These are phyloP conservation scores for Montipora capricornis DNA, from an alignment of 64 coral and sea anemone species.

Conservation along the genomic window DNA sequence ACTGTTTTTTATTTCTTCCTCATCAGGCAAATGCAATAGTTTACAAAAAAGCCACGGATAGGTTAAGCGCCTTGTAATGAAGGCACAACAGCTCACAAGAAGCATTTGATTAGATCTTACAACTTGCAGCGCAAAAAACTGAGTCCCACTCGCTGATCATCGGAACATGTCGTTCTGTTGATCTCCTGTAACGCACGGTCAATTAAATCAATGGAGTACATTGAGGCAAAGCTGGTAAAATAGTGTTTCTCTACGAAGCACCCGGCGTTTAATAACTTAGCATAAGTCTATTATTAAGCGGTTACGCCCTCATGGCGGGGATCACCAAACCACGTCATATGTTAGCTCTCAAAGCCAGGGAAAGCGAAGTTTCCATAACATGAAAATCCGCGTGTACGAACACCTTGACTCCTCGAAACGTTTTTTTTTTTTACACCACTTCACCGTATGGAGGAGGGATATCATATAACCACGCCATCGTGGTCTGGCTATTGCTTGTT, in stretches of 20 bases:
- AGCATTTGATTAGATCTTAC: background rate
- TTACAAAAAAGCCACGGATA: background rate
- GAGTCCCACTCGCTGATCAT: background rate
- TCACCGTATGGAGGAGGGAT: constrained; percentile 26
- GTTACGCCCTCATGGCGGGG: background rate
- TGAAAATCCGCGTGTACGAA: background rate
- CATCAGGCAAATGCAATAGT: background rate
- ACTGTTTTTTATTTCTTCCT: background rate
- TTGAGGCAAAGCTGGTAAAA: background rate
- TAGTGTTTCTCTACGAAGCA: background rate
- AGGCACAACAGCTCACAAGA: background rate
- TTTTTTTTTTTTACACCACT: background rate
- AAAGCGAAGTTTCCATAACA: background rate
- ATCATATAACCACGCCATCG: background rate
- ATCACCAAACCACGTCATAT: background rate
- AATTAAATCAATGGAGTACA: background rate
- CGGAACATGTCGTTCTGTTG: background rate
- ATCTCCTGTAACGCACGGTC: background rate
- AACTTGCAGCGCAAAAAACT: background rate
- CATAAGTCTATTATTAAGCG: background rate
- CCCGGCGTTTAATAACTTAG: background rate
- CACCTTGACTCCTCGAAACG: background rate
- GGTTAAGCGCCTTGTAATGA: background rate
- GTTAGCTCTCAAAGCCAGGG: background rate
- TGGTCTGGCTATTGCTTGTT: background rate